phyloP scores from a whole-genome alignment of 2,113 vertebrate species.

The Atractosteus spatula region DNA sequence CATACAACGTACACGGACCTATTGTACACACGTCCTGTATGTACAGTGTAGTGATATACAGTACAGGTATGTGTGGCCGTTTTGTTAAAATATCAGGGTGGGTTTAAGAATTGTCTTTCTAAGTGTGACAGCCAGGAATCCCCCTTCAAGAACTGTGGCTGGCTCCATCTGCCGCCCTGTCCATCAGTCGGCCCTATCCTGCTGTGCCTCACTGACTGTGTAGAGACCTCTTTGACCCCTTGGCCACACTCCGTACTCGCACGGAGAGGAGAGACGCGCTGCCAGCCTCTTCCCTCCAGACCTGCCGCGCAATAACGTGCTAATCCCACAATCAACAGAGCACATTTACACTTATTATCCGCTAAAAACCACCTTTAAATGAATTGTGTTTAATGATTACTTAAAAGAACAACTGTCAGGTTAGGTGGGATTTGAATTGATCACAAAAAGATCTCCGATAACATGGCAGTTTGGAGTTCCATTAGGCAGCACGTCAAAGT shows the following conservation, averaged over 20 bases:
- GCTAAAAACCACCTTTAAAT: not conserved
- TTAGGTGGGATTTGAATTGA: conserved; percentile 2
- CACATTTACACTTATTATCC: conserved; percentile 1
- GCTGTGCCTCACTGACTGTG: not conserved
- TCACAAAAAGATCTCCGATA: not conserved
- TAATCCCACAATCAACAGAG: not conserved
- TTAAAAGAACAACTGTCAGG: conserved; percentile 6
- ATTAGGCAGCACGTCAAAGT: too few relatives aligned
- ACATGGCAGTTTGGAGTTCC: not conserved
- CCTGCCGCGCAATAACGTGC: not conserved
- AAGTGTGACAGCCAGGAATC: not conserved
- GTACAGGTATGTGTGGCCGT: too few relatives aligned
- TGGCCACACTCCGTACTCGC: not conserved
- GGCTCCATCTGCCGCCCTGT: not conserved
- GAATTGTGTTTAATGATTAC: conserved; percentile 5
- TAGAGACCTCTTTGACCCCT: not conserved
- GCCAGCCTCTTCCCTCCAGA: not conserved
- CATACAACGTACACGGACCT: too few relatives aligned
- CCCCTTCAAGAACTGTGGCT: not conserved
- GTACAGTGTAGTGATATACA: too few relatives aligned
- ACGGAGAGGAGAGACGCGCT: not conserved
- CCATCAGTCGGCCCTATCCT: not conserved
- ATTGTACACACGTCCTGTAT: too few relatives aligned
- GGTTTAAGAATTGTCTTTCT: not conserved
- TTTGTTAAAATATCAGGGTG: not conserved